phyloP scores from a whole-genome alignment of 2,888 invertebrate genomes.

The Psylliodes chrysocephalus region DNA sequence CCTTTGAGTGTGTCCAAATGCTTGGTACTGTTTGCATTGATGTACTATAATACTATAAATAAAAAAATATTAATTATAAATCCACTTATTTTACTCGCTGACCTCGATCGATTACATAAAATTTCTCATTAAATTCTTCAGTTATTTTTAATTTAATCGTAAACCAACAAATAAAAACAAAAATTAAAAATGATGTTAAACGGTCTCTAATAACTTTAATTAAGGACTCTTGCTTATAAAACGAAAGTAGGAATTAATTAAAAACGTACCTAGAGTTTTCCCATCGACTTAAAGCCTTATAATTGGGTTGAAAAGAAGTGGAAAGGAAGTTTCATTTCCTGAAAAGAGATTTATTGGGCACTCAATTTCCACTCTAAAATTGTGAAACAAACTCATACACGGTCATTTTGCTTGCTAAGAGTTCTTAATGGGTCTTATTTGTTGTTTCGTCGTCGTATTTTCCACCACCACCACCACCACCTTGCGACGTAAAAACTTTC shows the following conservation, averaged over 20 bases:
- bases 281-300: constrained; percentile 8
- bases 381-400: constrained; percentile 14
- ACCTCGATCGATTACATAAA: too few relatives aligned
- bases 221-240: neutral
- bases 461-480: too few relatives aligned
- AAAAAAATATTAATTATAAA: too few relatives aligned
- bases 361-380: constrained; percentile 23
- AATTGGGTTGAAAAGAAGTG: constrained; percentile 8
- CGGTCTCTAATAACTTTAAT: neutral
- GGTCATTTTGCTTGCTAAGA: neutral
- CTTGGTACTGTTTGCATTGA: too few relatives aligned
- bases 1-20: too few relatives aligned
- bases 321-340: constrained; percentile 26
- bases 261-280: constrained; percentile 6
- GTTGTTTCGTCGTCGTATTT: neutral
- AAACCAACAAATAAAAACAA: too few relatives aligned
- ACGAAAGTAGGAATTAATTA: constrained; percentile 7
- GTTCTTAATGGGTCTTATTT: neutral
- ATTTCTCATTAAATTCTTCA: too few relatives aligned
- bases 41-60: too few relatives aligned
- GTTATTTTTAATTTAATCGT: too few relatives aligned
- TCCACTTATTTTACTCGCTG: too few relatives aligned
- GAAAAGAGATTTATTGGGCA: constrained; percentile 19
- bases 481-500: neutral
- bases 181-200: too few relatives aligned